Conservation (phyloP, 2,797 vertebrate genomes). For the Acanthiza pusilla region DNA sequence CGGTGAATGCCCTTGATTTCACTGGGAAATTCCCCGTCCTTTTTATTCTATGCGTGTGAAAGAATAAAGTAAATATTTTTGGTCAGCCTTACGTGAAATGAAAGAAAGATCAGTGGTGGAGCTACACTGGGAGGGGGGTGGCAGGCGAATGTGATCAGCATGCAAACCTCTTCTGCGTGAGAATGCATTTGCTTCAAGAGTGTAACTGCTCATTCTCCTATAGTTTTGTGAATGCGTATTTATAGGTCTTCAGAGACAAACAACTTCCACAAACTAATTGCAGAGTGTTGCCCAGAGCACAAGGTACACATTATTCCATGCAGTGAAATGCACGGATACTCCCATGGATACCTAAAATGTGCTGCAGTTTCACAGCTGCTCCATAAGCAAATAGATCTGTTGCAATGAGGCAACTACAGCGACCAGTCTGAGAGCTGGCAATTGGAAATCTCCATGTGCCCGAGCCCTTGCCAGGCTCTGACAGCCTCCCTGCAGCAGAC, state of each 20-base stretch:
- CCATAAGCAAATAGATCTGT: neutral
- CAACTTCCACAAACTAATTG: slow-evolving; percentile 36
- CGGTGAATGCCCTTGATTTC: neutral
- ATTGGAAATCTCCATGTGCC: neutral
- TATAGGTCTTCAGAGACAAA: slow-evolving; percentile 38
- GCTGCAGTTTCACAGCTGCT: slow-evolving; percentile 26
- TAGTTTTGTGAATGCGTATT: slow-evolving; percentile 6
- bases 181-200: neutral
- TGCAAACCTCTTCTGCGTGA: neutral
- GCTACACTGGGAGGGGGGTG: neutral
- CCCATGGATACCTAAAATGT: slow-evolving; percentile 2
- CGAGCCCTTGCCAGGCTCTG: neutral
- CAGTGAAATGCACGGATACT: neutral
- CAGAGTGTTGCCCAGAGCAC: neutral
- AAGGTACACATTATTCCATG: neutral
- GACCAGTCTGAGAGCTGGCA: neutral
- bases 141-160: neutral
- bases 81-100: neutral
- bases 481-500: neutral
- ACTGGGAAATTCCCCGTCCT: neutral
- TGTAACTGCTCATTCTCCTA: neutral
- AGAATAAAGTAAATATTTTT: slow-evolving; percentile 22
- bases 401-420: neutral
- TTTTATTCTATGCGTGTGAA: neutral
- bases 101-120: slow-evolving; percentile 15